Evolutionary conservation across 2,113 vertebrate genomes (phyloP).

Genomic region (Typhlomys cinereus): DNA sequence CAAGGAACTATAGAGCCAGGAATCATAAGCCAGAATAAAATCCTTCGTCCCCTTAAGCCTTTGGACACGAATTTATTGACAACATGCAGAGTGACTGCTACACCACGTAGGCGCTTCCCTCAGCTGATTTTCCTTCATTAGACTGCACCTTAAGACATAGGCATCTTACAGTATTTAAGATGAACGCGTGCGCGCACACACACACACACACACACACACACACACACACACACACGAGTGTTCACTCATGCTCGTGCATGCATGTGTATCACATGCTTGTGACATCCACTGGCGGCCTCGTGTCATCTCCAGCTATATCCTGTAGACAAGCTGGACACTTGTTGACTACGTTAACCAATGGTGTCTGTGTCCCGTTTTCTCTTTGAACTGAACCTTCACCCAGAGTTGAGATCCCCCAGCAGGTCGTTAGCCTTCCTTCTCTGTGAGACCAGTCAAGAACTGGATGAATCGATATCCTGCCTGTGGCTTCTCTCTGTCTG

Average conservation of each 20-base stretch:
- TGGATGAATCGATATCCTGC: not conserved
- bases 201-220: accelerated
- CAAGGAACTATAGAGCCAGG: too few species aligned
- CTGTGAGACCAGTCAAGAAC: not conserved
- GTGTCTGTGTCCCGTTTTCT: not conserved
- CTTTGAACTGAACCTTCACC: not conserved
- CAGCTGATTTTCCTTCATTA: not conserved
- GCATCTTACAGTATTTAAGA: not conserved
- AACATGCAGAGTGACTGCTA: too few species aligned
- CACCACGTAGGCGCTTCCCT: not conserved
- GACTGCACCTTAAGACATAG: too few species aligned
- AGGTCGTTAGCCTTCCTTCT: not conserved
- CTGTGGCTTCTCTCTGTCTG: accelerated
- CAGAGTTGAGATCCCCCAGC: not conserved
- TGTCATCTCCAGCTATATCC: accelerated
- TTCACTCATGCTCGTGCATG: too few species aligned
- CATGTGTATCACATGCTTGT: too few species aligned
- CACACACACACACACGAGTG: accelerated
- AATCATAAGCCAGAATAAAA: too few species aligned
- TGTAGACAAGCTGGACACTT: not conserved
- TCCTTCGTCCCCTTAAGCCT: too few species aligned
- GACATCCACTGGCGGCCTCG: too few species aligned
- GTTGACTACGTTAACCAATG: not conserved
- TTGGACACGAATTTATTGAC: too few species aligned
- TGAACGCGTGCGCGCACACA: accelerated